Evolutionary conservation across 2,113 vertebrate species (phyloP), one percentile per base, ranked within the genome.

Genomic region (Solea solea): DNA sequence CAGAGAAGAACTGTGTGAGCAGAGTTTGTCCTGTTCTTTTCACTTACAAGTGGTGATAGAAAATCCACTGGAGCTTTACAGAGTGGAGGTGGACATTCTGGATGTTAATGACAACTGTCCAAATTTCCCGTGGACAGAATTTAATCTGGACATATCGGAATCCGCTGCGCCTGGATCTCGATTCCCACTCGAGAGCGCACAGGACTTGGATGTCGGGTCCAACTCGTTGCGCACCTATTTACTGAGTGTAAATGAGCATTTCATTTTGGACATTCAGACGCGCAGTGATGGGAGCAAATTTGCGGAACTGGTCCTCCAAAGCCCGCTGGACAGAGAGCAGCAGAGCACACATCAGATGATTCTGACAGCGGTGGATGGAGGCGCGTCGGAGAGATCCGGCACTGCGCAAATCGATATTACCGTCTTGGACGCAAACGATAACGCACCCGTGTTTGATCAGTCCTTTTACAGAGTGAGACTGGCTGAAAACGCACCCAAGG

Each of bases 21-120:
- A 90, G 86, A 88, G 89, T 82, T 88, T 80, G 53, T 90, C 88
- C 27, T 92, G 91, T 8, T 90, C 88, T 1, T 92, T 92, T 27
- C 91, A 92, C 79, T 44, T 92, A 80, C 91, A 92, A 72, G 91
- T 92, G 44, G 90, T 92, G 0, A 92, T 92, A 48, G 91, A 92
- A 72, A 91, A 81, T 64, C 91, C 91, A 2, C 80, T 92, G 66
- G 91, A 92, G 83, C 77, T 92, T 10, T 92, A 91, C 66, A 80
- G 91, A 51, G 90, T 92, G 0, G 91, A 92, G 71, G 76, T 92
- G 3, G 91, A 92, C 3, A 92, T 92, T 16, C 1, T 90, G 56
- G 91, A 92, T 34, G 89, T 91, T 42, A 92, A 92, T 21, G 91
- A 92, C 0, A 90, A 92, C 87, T 86, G 89, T 27, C 91, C 91